Base-by-base conservation (phyloP, 2,113 vertebrate genomes). In the Oreochromis tanganicae region DNA sequence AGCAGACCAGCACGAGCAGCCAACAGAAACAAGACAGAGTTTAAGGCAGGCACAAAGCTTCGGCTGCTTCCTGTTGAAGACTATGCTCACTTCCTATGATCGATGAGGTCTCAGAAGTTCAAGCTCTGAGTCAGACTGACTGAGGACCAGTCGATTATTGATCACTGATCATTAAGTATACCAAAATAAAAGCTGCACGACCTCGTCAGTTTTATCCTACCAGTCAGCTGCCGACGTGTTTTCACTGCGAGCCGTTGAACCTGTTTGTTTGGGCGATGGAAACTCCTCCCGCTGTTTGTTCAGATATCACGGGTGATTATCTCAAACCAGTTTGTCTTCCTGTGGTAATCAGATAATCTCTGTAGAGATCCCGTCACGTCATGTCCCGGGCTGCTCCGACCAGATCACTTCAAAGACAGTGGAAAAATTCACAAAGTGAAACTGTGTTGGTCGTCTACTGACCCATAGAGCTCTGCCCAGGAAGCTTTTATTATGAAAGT, bases 301-400 rank as follows among this genome's bases (percentile, higher is more conserved):
- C 71, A 50, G 14, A 78, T 32, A 52, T 48, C 27, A 78, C 61
- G 38, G 0, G 5, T 24, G 36, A 63, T 81, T 32, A 50, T 52
- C 46, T 83, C 9, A 81, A 83, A 87, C 88, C 85, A 11, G 87
- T 91, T 80, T 82, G 29, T 83, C 82, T 46, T 41, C 32, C 71
- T 29, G 27, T 19, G 29, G n/a, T 75, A 50, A 12, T 48, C 68
- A 75, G 24, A 3, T 52, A 12, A n/a, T 52, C 10, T 78, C 71
- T 32, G 43, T 50, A 29, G 19, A 12, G 24, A 75, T 48, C 8
- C 14, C 11, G 2, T 2, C 36, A 71, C 12, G 12, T 24, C 38
- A 43, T 5, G 3, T 38, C 19, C 2, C 2, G 5, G 21, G 66
- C 66, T 46, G 66, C 63, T 13, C 34, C 3, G 3, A 66, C 9